These are phyloP conservation scores for Mico argentatus DNA, from an alignment of 2,797 vertebrate genomes.

Conservation along the genomic window DNA sequence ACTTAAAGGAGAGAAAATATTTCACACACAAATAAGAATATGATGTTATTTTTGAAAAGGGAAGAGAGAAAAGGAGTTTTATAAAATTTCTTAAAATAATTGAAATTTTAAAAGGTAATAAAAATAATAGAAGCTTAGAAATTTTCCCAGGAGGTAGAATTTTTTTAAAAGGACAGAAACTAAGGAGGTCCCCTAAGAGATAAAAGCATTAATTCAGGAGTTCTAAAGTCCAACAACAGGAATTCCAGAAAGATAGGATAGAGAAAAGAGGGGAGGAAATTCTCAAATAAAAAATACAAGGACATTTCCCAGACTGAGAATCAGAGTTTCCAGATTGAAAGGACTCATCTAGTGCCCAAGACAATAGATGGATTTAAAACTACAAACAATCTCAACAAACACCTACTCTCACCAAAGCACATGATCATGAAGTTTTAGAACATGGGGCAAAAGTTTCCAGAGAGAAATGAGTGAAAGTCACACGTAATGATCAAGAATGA, in stretches of 20 bases:
- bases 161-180: not conserved
- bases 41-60: not conserved
- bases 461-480: not conserved
- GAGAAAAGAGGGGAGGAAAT: not conserved
- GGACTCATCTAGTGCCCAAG: not conserved
- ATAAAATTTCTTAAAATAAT: not conserved
- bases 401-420: too few relatives aligned
- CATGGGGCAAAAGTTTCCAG: not conserved
- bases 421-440: not conserved
- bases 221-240: not conserved
- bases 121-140: not conserved
- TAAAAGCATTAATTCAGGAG: not conserved
- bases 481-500: not conserved
- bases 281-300: not conserved
- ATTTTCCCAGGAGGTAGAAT: not conserved
- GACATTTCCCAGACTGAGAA: not conserved
- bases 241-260: not conserved
- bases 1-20: not conserved
- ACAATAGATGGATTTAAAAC: not conserved
- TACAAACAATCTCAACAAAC: not conserved
- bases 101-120: not conserved
- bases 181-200: not conserved
- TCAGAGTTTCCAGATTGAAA: not conserved
- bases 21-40: not conserved
- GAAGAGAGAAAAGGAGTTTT: not conserved